Conservation (phyloP, 2,113 vertebrate species). For the Pelecanoides urinatrix region DNA sequence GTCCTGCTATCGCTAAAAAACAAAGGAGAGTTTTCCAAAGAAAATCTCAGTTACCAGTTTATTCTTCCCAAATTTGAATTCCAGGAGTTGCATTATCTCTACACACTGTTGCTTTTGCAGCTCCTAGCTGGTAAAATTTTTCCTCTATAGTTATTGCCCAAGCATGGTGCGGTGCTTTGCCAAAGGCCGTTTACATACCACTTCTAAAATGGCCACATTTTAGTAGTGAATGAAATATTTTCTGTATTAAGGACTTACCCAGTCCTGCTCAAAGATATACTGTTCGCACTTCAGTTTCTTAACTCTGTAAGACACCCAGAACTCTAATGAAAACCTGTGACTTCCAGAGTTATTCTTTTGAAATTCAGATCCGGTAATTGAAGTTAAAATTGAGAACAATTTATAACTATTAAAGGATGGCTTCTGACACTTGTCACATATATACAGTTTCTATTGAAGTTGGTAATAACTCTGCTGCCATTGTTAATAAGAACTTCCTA, state of each 20-base stretch:
- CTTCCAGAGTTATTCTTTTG: neutral
- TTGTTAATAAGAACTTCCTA: neutral
- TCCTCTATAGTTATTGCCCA: neutral
- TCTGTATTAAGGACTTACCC: neutral
- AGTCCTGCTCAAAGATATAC: neutral
- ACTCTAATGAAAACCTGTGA: neutral
- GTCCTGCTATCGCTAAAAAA: neutral
- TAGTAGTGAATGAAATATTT: neutral
- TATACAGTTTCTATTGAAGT: neutral
- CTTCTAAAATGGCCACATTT: neutral
- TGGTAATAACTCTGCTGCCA: neutral
- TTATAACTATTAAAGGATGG: neutral
- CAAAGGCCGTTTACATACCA: neutral
- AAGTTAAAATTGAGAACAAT: neutral
- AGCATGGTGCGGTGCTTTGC: neutral
- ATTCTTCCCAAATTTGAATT: neutral
- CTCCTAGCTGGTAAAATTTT: neutral
- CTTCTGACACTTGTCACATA: neutral
- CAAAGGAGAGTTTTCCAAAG: neutral
- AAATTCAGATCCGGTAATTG: neutral
- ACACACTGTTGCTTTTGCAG: neutral
- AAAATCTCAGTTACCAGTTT: neutral
- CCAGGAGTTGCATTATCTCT: neutral
- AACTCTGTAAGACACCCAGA: accelerated
- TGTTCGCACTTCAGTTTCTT: neutral